Conservation (phyloP, 2,888 invertebrate species). For the Pegoplata infirma region DNA sequence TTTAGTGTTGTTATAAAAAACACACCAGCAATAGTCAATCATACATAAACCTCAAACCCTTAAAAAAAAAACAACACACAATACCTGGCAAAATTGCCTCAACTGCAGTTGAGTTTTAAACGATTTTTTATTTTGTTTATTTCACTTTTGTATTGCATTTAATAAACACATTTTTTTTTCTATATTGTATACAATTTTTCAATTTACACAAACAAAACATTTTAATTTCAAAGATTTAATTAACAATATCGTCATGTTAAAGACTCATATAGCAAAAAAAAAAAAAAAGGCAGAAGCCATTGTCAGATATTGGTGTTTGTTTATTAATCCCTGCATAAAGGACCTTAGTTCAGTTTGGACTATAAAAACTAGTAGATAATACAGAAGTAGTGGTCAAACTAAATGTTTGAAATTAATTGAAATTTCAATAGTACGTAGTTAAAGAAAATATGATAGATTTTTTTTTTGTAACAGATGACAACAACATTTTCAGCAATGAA, state of each 20-base stretch:
- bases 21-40: slow-evolving; percentile 36
- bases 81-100: slow-evolving; percentile 29
- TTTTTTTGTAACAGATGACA: background rate
- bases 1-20: too few relatives aligned
- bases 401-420: slow-evolving; percentile 55
- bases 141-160: slow-evolving; percentile 37
- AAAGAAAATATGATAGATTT: slow-evolving; percentile 24
- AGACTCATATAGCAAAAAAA: slow-evolving; percentile 55
- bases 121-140: slow-evolving; percentile 18
- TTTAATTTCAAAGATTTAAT: slow-evolving; percentile 79
- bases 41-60: slow-evolving; percentile 42
- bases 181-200: slow-evolving; percentile 71
- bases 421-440: slow-evolving; percentile 54
- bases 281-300: background rate
- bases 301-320: too few relatives aligned
- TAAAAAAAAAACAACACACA: background rate
- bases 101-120: slow-evolving; percentile 7
- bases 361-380: background rate
- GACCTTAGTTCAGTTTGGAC: background rate
- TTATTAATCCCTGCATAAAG: too few relatives aligned
- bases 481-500: background rate
- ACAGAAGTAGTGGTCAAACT: background rate
- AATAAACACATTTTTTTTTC: slow-evolving; percentile 36
- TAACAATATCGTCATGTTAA: slow-evolving; percentile 72
- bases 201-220: slow-evolving; percentile 78